Evolutionary conservation across 1,140 invertebrate species (phyloP), one percentile per base, ranked within the genome.

Genomic region (Branchinecta lindahli): DNA sequence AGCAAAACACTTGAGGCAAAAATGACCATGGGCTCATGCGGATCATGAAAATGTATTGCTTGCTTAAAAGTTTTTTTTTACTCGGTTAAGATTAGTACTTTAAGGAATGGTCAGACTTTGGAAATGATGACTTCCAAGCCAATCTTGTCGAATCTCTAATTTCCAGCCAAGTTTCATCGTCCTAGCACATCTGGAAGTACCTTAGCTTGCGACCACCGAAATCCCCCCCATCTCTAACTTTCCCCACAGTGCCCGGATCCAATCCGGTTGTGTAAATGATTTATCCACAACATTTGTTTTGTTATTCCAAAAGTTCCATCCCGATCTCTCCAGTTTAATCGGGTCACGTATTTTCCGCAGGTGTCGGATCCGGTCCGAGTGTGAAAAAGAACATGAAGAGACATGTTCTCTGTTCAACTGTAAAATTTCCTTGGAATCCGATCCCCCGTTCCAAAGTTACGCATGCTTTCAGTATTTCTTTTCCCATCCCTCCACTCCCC

Each of bases 391-490:
- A n/a, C n/a, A n/a, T n/a, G 9, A 9, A 9, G 47, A 52, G 47
- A 52, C 47, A 52, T 52, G 47, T 9, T 9, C n/a, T 52, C 47
- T n/a, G 9, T 52, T n/a, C n/a, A 52, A 52, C 9, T 52, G n/a
- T 52, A 9, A 52, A 52, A 52, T 52, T 52, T 52, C 47, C 9
- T 52, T 52, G n/a, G n/a, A n/a, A 52, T 52, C 47, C 47, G 47
- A n/a, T 52, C 9, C 9, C 47, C 47, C 47, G n/a, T 52, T 52
- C 47, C n/a, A 9, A 52, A 52, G 47, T 52, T 52, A 52, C 9
- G n/a, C 9, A 52, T 52, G n/a, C 47, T n/a, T 52, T n/a, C 9
- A 52, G 9, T 52, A 9, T 52, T 52, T n/a, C n/a, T 9, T 9
- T 52, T 52, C n/a, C n/a, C n/a, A 9, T n/a, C 9, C 9, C 9